These are phyloP conservation scores for Cynaeus angustus DNA, from an alignment of 2,888 invertebrate genomes.

Conservation along the genomic window DNA sequence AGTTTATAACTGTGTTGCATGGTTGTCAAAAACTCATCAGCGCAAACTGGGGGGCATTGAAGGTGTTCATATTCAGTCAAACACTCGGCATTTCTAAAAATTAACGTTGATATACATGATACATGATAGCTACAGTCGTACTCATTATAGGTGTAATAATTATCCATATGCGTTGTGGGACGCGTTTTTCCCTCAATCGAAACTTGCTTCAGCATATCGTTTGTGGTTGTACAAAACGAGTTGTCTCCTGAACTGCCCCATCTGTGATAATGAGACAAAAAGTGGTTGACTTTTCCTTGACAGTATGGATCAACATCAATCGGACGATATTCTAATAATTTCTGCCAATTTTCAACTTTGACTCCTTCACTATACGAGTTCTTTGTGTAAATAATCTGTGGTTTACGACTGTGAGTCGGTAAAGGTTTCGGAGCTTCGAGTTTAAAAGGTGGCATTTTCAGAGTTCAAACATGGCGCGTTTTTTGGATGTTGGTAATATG, in stretches of 20 bases:
- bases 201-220: constrained; percentile 72
- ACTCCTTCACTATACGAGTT: constrained; percentile 55
- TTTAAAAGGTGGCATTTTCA: constrained; percentile 32
- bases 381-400: constrained; percentile 29
- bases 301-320: constrained; percentile 74
- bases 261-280: constrained; percentile 72
- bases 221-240: constrained; percentile 71
- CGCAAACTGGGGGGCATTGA: constrained; percentile 47
- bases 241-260: constrained; percentile 71
- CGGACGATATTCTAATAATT: constrained; percentile 69
- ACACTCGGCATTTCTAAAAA: constrained; percentile 38
- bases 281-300: constrained; percentile 71
- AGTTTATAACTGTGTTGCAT: constrained; percentile 75
- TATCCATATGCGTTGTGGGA: constrained; percentile 54
- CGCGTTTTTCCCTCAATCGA: constrained; percentile 52
- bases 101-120: background rate
- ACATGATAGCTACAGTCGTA: constrained; percentile 37
- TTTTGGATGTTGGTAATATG: constrained; percentile 6
- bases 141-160: constrained; percentile 61
- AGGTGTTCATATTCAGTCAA: background rate
- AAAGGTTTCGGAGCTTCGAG: constrained; percentile 11
- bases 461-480: constrained; percentile 13
- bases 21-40: constrained; percentile 72
- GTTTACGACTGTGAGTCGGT: constrained; percentile 12
- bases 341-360: constrained; percentile 74